Evolutionary conservation across 2,888 invertebrate species (phyloP).

Genomic region (Palloptera scutellata): DNA sequence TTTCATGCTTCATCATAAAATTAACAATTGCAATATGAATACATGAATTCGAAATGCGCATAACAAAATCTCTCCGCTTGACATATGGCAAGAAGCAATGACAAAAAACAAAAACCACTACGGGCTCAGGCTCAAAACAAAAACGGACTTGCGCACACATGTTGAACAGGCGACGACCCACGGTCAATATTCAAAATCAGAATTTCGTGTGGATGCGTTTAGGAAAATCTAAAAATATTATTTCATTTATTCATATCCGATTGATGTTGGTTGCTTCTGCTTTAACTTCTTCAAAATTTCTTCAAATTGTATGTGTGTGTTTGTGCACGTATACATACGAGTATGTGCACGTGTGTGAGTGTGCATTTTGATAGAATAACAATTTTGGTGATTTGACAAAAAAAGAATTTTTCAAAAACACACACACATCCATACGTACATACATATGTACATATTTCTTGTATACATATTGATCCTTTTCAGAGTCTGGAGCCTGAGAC

Average conservation of each 20-base stretch:
- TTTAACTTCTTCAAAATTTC: not conserved
- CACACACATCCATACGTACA: conserved; percentile 30
- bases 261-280: conserved; percentile 21
- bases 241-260: conserved; percentile 36
- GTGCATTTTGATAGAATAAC: conserved; percentile 55
- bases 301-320: conserved; percentile 5
- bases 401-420: conserved; percentile 34
- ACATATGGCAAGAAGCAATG: too few species aligned
- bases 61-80: too few species aligned
- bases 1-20: conserved; percentile 57
- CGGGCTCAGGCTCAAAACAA: not conserved
- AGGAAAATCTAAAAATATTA: conserved; percentile 20
- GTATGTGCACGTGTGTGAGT: conserved; percentile 27
- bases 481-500: not conserved
- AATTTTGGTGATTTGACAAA: conserved; percentile 44
- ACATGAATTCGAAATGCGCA: too few species aligned
- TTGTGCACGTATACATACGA: conserved; percentile 26
- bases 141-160: not conserved
- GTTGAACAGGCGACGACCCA: not conserved
- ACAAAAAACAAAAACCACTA: not conserved
- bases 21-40: conserved; percentile 9
- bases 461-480: conserved; percentile 2
- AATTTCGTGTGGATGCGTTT: conserved; percentile 10
- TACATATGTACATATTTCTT: conserved; percentile 34
- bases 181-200: conserved; percentile 14